phyloP scores from a whole-genome alignment of 2,113 vertebrate species.

The Rhizomys pruinosus region DNA sequence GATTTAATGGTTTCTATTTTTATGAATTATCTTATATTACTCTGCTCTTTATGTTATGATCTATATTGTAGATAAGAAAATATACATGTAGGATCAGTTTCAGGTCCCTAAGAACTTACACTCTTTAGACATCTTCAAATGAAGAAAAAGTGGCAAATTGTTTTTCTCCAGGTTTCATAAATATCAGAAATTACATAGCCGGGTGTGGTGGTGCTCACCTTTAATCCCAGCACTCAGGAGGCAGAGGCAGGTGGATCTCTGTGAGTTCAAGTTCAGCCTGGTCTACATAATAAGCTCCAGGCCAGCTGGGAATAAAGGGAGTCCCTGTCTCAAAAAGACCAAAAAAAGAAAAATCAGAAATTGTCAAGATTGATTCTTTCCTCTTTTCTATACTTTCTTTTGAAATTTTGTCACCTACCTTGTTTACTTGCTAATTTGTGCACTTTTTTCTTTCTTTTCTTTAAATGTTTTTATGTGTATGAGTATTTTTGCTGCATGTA shows the following conservation, averaged over 20 bases:
- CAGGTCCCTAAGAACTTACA: neutral
- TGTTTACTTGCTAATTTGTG: slow-evolving; percentile 31
- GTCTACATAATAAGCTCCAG: too few relatives aligned
- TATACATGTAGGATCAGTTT: neutral
- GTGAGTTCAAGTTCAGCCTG: too few relatives aligned
- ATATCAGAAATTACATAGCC: neutral
- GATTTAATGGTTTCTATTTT: neutral
- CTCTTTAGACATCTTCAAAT: neutral
- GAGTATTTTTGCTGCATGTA: too few relatives aligned
- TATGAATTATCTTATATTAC: neutral
- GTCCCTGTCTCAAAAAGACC: too few relatives aligned
- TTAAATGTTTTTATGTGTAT: too few relatives aligned
- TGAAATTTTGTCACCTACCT: neutral
- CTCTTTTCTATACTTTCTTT: neutral
- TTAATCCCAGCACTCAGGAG: too few relatives aligned
- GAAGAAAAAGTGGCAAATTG: neutral
- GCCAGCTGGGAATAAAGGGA: too few relatives aligned
- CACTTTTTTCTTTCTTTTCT: neutral
- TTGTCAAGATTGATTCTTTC: neutral
- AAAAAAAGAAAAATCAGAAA: neutral
- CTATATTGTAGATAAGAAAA: neutral
- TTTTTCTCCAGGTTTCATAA: neutral
- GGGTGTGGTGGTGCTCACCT: too few relatives aligned
- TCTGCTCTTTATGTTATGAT: neutral
- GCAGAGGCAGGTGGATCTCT: too few relatives aligned